Conservation (phyloP, 1,140 invertebrate species). For the Tetraneura akinire region DNA sequence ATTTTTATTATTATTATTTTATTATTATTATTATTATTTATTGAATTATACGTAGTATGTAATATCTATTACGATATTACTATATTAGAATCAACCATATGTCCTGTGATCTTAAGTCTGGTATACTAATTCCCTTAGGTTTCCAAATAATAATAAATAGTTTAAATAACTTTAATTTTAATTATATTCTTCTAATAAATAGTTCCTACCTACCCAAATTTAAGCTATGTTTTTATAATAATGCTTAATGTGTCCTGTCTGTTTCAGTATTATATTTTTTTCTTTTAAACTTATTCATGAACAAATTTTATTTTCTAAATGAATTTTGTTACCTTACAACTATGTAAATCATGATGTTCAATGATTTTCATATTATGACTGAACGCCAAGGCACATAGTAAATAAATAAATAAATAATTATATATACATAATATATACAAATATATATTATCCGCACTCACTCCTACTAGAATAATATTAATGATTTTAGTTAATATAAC, state of each 20-base stretch:
- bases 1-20: conserved; percentile 7
- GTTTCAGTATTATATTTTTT: conserved; percentile 50
- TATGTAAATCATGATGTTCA: conserved; percentile 33
- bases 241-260: conserved; percentile 42
- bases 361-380: conserved; percentile 48
- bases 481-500: conserved; percentile 44
- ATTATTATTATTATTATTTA: conserved; percentile 1
- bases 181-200: conserved; percentile 34
- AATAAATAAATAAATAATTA: conserved; percentile 25
- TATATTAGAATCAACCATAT: conserved; percentile 19
- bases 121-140: conserved; percentile 32
- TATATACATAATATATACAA: conserved; percentile 25
- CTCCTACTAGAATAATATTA: conserved; percentile 47
- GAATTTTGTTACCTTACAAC: conserved; percentile 41
- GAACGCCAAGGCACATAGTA: conserved; percentile 45
- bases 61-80: conserved; percentile 30
- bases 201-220: conserved; percentile 47
- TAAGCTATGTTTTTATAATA: conserved; percentile 40
- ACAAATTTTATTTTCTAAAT: conserved; percentile 43
- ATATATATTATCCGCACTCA: conserved; percentile 39
- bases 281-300: conserved; percentile 38
- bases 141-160: conserved; percentile 30
- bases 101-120: conserved; percentile 42
- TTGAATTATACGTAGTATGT: conserved; percentile 8
- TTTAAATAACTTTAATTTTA: conserved; percentile 36